A percentile compares a stretch with the other conserved stretches of the same genome.
phyloP scores from a whole-genome alignment of 2,797 vertebrate genomes.

The Enteromius afrohamiltoni region DNA sequence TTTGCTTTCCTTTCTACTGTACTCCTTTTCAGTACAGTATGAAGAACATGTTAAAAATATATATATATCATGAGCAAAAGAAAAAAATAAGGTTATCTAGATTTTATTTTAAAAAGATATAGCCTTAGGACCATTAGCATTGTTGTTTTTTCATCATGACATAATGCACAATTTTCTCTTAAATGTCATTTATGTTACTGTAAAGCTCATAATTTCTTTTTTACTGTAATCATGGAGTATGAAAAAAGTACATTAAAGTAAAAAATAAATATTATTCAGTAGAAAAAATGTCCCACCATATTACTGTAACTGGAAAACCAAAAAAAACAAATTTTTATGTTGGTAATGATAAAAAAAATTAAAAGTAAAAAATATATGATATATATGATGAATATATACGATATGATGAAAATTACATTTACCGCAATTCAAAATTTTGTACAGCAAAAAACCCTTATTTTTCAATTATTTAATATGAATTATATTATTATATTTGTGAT shows the following conservation, averaged over 20 bases:
- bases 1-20: conserved; percentile 20
- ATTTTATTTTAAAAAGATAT: neutral
- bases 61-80: neutral
- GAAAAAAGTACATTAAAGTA: neutral
- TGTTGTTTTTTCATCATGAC: neutral
- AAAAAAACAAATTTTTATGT: neutral
- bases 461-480: too few relatives aligned
- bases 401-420: too few relatives aligned
- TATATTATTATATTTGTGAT: too few relatives aligned
- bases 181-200: neutral
- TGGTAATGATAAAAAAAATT: neutral
- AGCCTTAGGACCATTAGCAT: neutral
- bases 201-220: neutral
- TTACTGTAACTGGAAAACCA: neutral
- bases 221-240: neutral
- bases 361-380: too few relatives aligned
- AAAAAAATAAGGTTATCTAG: neutral
- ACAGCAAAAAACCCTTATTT: too few relatives aligned
- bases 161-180: neutral
- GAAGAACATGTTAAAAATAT: neutral
- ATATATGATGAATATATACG: too few relatives aligned
- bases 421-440: too few relatives aligned
- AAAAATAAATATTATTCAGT: neutral
- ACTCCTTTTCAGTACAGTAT: conserved; percentile 10
- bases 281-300: neutral